Conservation (phyloP, 2,888 invertebrate species). For the Alentia gelatinosa region DNA sequence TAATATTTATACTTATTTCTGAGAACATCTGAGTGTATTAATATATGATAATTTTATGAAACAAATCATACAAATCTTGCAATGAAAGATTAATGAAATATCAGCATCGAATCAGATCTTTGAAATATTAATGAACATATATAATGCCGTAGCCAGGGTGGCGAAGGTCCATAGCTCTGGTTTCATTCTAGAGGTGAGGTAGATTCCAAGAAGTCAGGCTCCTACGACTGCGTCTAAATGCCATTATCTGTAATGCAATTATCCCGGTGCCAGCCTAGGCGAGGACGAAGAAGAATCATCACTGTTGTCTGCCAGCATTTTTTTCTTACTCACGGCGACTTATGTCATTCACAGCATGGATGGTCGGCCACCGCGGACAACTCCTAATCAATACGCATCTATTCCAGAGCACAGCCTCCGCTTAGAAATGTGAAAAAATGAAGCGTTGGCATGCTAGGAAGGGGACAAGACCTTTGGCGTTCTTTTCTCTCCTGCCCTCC, state of each 20-base stretch:
- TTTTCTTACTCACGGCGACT: background rate
- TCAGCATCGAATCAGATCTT: too few relatives aligned
- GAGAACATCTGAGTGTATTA: too few relatives aligned
- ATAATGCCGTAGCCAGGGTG: too few relatives aligned
- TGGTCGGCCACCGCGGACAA: background rate
- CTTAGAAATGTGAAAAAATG: background rate
- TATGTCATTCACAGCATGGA: background rate
- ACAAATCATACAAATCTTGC: too few relatives aligned
- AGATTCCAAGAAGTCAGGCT: background rate
- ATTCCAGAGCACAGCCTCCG: background rate
- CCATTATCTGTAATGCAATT: background rate
- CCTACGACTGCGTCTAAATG: background rate
- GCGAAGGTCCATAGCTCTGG: too few relatives aligned
- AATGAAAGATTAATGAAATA: too few relatives aligned
- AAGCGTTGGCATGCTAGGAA: background rate
- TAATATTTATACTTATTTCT: too few relatives aligned
- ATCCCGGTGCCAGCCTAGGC: background rate
- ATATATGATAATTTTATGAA: too few relatives aligned
- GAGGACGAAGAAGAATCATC: slow-evolving; percentile 5
- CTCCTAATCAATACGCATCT: background rate
- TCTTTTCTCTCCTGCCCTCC: background rate
- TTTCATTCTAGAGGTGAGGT: background rate
- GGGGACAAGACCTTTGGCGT: slow-evolving; percentile 1
- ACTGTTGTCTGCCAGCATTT: slow-evolving; percentile 7
- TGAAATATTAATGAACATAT: too few relatives aligned